These are phyloP conservation scores for Platichthys stellatus DNA, from an alignment of 2,113 vertebrate genomes.

Conservation along the genomic window DNA sequence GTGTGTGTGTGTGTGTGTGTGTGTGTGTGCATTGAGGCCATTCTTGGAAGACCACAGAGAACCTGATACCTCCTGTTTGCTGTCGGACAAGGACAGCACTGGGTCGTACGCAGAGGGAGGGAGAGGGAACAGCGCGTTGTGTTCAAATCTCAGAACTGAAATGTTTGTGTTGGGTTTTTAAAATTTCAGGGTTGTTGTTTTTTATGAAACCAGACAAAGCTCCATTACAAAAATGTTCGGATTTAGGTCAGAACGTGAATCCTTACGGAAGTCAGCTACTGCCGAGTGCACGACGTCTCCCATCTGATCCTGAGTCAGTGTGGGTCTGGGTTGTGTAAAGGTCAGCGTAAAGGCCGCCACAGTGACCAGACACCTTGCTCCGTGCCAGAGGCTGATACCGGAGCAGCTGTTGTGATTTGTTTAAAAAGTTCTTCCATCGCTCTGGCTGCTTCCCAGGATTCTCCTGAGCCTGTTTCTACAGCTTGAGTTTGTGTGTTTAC, in stretches of 20 bases:
- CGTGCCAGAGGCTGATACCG: slow-evolving; percentile 27
- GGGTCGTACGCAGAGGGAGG: not conserved
- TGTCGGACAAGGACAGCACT: slow-evolving; percentile 22
- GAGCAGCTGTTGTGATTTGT: slow-evolving; percentile 48
- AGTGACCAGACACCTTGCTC: slow-evolving; percentile 37
- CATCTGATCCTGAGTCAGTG: slow-evolving; percentile 13
- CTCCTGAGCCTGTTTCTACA: not conserved
- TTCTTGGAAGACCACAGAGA: slow-evolving; percentile 60
- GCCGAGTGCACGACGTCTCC: not conserved
- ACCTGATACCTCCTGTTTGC: slow-evolving; percentile 55
- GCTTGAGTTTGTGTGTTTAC: not conserved
- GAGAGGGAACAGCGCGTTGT: rapidly evolving
- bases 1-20: not conserved
- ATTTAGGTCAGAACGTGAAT: too few species aligned
- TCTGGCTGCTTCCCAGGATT: not conserved
- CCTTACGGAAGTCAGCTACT: too few species aligned
- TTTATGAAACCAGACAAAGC: too few species aligned
- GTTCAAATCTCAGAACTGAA: not conserved
- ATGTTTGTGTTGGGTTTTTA: not conserved
- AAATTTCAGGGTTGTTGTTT: too few species aligned
- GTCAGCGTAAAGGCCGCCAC: slow-evolving; percentile 59
- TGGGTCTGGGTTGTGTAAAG: slow-evolving; percentile 47
- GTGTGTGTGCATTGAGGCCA: slow-evolving; percentile 5
- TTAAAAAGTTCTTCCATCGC: not conserved
- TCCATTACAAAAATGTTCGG: too few species aligned